Conservation (phyloP, 2,797 vertebrate species). For the Triplophysa yarkandensis region DNA sequence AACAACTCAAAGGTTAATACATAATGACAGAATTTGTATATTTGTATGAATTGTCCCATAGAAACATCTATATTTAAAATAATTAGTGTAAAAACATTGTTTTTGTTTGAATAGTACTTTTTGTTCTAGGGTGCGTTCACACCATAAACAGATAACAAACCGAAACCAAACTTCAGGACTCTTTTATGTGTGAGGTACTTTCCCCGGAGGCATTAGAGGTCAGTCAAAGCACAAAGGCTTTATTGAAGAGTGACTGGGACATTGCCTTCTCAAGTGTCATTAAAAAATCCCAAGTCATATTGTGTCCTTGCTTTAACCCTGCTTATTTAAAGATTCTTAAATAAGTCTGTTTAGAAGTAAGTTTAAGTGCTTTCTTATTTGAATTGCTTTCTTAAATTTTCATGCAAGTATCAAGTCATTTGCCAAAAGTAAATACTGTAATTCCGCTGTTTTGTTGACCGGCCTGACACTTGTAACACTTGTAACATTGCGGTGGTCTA, state of each 20-base stretch:
- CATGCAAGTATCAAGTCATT: too few species aligned
- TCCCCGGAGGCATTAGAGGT: conserved; percentile 44
- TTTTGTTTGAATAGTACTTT: too few species aligned
- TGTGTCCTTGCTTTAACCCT: not conserved
- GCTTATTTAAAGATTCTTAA: not conserved
- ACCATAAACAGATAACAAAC: not conserved
- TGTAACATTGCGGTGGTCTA: too few species aligned
- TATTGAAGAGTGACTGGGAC: conserved; percentile 48
- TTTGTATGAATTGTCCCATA: too few species aligned
- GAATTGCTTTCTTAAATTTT: too few species aligned
- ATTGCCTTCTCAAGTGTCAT: conserved; percentile 54
- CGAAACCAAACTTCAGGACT: conserved; percentile 26
- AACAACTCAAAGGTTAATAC: too few species aligned
- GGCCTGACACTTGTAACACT: not conserved
- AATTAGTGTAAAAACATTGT: too few species aligned
- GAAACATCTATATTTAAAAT: too few species aligned
- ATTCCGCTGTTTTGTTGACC: not conserved
- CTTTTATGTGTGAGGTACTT: conserved; percentile 50
- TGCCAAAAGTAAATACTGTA: too few species aligned
- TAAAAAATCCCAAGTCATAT: conserved; percentile 39
- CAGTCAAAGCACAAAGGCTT: conserved; percentile 51
- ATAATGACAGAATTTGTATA: too few species aligned
- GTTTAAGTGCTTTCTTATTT: not conserved
- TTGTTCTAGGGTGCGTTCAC: too few species aligned
- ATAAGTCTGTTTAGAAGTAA: not conserved